A percentile compares a stretch with the other conserved stretches of the same genome.
Conservation (phyloP, 2,888 invertebrate species). For the Leptogaster cylindrica region DNA sequence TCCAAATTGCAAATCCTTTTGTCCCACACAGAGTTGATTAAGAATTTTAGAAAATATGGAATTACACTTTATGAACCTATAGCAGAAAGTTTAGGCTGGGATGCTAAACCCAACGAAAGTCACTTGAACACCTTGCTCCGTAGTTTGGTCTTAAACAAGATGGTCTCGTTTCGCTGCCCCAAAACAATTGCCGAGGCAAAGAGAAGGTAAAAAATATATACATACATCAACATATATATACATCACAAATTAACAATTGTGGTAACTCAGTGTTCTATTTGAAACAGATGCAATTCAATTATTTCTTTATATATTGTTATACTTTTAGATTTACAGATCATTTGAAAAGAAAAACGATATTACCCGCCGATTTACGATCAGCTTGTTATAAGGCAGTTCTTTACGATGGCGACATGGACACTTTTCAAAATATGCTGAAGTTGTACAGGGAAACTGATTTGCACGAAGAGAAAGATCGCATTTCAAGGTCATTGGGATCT, state of each 20-base stretch:
- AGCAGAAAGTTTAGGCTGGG: slow-evolving; percentile 82
- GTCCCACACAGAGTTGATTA: slow-evolving; percentile 78
- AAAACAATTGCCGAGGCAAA: slow-evolving; percentile 79
- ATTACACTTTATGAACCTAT: slow-evolving; percentile 76
- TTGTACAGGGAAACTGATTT: slow-evolving; percentile 84
- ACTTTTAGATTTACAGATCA: slow-evolving; percentile 70
- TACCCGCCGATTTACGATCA: slow-evolving; percentile 86
- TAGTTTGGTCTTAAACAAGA: slow-evolving; percentile 80
- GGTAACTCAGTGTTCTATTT: not conserved
- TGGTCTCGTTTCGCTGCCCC: slow-evolving; percentile 83
- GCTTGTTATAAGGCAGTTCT: slow-evolving; percentile 88
- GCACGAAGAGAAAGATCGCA: slow-evolving; percentile 92
- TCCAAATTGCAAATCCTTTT: slow-evolving; percentile 78
- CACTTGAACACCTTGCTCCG: slow-evolving; percentile 86
- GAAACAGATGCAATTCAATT: not conserved
- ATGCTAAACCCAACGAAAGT: slow-evolving; percentile 79
- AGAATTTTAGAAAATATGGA: slow-evolving; percentile 77
- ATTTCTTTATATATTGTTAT: not conserved
- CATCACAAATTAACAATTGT: not conserved
- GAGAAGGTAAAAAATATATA: slow-evolving; percentile 51
- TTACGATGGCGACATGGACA: slow-evolving; percentile 71
- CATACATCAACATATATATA: too few relatives aligned
- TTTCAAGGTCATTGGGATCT: slow-evolving; percentile 83
- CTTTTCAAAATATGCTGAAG: slow-evolving; percentile 78
- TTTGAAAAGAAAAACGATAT: slow-evolving; percentile 65